Percentiles rank a stretch among this genome's conserved stretches.
Conservation (phyloP, 2,113 vertebrate species). For the Tympanuchus pallidicinctus region DNA sequence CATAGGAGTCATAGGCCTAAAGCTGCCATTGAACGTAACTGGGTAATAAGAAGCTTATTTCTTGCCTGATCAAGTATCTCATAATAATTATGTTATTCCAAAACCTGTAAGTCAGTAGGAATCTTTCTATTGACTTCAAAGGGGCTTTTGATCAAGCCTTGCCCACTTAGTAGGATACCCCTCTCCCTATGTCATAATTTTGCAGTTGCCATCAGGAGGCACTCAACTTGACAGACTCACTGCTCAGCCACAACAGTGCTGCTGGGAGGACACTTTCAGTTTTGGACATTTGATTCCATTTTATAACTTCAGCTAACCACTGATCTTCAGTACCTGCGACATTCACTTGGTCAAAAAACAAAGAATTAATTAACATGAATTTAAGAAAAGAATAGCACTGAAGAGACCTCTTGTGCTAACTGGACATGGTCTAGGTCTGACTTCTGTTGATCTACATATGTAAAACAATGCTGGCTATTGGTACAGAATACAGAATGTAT, state of each 20-base stretch:
- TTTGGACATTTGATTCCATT: background rate
- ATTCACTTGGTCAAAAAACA: background rate
- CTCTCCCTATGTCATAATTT: conserved; percentile 12
- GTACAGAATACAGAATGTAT: background rate
- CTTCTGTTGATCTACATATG: background rate
- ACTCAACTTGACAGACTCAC: background rate
- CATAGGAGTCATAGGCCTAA: conserved; percentile 12
- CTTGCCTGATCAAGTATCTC: background rate
- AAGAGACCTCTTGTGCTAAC: background rate
- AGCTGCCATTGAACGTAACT: conserved; percentile 24
- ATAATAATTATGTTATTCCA: conserved; percentile 30
- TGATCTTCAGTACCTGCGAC: background rate
- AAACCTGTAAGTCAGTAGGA: conserved; percentile 58
- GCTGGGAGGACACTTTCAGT: background rate
- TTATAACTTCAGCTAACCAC: background rate
- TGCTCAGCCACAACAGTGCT: background rate
- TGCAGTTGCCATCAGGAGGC: background rate
- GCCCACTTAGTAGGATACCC: background rate
- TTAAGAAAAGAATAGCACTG: background rate
- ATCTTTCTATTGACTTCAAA: conserved; percentile 60
- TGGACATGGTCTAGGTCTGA: background rate
- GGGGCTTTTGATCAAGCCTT: conserved; percentile 51
- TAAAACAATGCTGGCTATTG: background rate
- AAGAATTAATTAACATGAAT: background rate
- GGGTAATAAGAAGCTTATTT: conserved; percentile 50